A percentile compares a stretch with the other conserved stretches of the same genome.
Conservation (phyloP, 2,113 vertebrate species). For the Microtus richardsoni region DNA sequence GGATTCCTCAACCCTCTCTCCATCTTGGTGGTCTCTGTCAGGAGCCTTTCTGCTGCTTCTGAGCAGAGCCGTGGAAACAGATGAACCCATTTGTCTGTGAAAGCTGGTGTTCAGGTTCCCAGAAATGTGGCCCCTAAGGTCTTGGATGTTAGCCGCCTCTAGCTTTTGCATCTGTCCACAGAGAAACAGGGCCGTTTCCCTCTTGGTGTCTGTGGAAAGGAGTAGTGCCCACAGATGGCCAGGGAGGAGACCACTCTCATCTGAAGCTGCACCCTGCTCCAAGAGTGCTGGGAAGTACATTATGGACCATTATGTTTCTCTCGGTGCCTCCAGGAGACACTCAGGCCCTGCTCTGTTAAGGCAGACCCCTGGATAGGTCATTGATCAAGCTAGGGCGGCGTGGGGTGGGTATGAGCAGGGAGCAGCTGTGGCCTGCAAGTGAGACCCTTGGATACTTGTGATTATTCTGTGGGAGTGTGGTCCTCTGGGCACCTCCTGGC, state of each 20-base stretch:
- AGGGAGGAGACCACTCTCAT: neutral
- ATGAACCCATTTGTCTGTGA: neutral
- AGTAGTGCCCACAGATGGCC: neutral
- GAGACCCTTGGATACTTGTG: neutral
- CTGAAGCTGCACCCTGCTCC: neutral
- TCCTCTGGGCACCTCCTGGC: neutral
- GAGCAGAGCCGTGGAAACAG: rapidly evolving
- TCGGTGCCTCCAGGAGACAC: neutral
- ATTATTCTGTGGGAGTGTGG: rapidly evolving
- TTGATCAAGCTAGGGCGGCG: neutral
- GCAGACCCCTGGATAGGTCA: neutral
- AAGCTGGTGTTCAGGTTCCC: neutral
- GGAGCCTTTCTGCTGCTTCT: neutral
- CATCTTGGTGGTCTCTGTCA: neutral
- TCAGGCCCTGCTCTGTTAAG: neutral
- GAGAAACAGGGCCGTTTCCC: neutral
- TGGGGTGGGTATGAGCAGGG: neutral
- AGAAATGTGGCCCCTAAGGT: neutral
- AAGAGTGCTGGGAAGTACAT: neutral
- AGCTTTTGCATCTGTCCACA: neutral
- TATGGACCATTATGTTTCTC: neutral
- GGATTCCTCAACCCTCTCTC: neutral
- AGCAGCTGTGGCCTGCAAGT: neutral
- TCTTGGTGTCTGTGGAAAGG: neutral
- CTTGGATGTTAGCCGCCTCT: neutral